Conservation (phyloP, 2,888 invertebrate genomes). For the Trichopria drosophilae region DNA sequence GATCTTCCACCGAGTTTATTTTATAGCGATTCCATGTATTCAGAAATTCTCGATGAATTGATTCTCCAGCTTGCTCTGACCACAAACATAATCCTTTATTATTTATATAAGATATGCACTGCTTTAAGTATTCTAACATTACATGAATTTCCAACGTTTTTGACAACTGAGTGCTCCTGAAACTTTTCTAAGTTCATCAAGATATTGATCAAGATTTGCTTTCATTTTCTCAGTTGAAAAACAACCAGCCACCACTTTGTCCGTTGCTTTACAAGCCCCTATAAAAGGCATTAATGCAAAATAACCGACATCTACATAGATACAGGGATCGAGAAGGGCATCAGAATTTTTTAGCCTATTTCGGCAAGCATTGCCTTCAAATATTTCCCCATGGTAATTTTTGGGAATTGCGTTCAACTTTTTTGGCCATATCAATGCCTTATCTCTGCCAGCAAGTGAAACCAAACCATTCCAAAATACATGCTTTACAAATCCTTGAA, state of each 20-base stretch:
- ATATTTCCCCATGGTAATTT: too few relatives aligned
- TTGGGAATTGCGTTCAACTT: background rate
- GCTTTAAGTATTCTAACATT: background rate
- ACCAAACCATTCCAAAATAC: conserved; percentile 2
- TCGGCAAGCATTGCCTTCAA: background rate
- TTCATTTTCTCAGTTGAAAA: too few relatives aligned
- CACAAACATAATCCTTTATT: background rate
- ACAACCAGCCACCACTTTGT: too few relatives aligned
- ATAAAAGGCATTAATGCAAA: background rate
- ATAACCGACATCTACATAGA: conserved; percentile 5
- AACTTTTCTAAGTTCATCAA: too few relatives aligned
- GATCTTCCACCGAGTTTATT: too few relatives aligned
- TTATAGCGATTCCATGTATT: too few relatives aligned
- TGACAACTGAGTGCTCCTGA: too few relatives aligned
- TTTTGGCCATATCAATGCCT: conserved; percentile 1
- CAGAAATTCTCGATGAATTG: too few relatives aligned
- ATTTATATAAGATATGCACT: background rate
- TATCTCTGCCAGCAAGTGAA: conserved; percentile 1
- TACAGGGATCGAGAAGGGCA: background rate
- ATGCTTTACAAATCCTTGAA: conserved; percentile 4
- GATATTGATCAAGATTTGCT: too few relatives aligned
- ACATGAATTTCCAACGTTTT: too few relatives aligned
- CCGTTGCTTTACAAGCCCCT: too few relatives aligned
- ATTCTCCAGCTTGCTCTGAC: too few relatives aligned
- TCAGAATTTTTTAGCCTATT: conserved; percentile 3